phyloP scores from a whole-genome alignment of 2,797 vertebrate genomes.

The Muscicapa striata region DNA sequence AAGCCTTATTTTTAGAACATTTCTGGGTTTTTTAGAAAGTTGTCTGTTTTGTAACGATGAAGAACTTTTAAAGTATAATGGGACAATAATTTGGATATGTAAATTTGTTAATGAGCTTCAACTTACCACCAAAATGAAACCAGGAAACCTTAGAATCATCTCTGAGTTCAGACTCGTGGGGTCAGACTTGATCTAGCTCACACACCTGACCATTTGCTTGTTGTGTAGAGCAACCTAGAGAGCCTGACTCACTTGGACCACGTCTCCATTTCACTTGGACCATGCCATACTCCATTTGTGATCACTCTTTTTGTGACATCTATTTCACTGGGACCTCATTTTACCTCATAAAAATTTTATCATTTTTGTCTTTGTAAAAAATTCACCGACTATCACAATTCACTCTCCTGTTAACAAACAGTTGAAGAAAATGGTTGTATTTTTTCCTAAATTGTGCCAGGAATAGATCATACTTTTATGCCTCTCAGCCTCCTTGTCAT shows the following conservation, averaged over 20 bases:
- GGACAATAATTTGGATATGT: neutral
- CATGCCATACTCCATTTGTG: neutral
- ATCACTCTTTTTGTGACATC: neutral
- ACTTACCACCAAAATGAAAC: neutral
- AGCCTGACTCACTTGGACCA: neutral
- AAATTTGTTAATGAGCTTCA: neutral
- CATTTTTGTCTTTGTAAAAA: neutral
- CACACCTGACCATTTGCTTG: neutral
- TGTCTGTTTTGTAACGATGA: neutral
- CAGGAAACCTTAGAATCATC: neutral
- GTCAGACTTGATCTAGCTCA: neutral
- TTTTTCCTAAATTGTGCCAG: neutral
- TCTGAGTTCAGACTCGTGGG: neutral
- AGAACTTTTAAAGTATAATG: neutral
- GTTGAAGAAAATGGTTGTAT: neutral
- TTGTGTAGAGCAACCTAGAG: neutral
- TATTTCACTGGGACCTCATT: neutral
- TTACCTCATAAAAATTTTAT: neutral
- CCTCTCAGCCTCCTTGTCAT: neutral
- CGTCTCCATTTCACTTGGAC: rapidly evolving
- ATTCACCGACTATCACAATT: neutral
- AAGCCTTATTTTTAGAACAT: neutral
- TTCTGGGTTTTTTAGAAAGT: neutral
- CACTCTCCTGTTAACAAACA: neutral
- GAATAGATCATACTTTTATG: neutral